Evolutionary conservation across 2,113 vertebrate species (phyloP).

Genomic region (Ramphastos sulfuratus): DNA sequence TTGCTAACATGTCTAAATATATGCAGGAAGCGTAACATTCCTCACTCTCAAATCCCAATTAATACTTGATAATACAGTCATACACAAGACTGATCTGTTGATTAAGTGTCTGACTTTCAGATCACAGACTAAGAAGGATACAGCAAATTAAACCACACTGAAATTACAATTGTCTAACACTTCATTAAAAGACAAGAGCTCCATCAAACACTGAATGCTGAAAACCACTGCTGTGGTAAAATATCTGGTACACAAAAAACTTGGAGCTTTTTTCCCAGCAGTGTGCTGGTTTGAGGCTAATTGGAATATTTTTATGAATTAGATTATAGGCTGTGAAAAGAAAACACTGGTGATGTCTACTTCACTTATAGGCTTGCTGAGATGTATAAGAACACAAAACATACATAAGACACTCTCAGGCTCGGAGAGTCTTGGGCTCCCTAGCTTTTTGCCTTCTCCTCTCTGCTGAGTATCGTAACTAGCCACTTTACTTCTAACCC

Average conservation of each 20-base stretch:
- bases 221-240: background rate
- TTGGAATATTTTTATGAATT: too few species aligned
- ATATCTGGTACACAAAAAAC: background rate
- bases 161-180: background rate
- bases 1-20: background rate
- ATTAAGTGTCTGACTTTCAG: background rate
- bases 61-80: background rate
- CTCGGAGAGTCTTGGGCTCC: too few species aligned
- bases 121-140: background rate
- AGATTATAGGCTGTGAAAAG: too few species aligned
- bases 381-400: too few species aligned
- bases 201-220: background rate
- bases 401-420: too few species aligned
- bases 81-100: background rate
- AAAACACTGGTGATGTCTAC: too few species aligned
- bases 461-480: too few species aligned
- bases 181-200: background rate
- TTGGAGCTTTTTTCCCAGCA: background rate
- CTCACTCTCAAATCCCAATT: background rate
- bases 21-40: background rate
- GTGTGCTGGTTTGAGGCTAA: too few species aligned
- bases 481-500: too few species aligned
- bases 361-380: too few species aligned
- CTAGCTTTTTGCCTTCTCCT: too few species aligned
- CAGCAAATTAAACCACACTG: background rate